phyloP scores from a whole-genome alignment of 2,888 invertebrate genomes.

The Linyphia triangularis region DNA sequence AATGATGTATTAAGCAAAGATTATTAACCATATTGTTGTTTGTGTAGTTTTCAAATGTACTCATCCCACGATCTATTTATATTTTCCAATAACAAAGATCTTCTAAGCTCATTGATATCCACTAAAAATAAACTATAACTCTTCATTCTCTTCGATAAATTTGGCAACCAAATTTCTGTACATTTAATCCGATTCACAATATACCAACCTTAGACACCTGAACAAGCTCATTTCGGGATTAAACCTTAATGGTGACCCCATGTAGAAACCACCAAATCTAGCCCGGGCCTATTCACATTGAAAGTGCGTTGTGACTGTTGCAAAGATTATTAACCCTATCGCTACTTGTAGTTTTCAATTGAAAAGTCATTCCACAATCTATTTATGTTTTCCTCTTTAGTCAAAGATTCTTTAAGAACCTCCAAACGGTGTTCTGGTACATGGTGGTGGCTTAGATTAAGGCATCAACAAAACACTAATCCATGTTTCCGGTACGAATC shows the following conservation, averaged over 20 bases:
- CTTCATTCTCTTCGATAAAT: no score
- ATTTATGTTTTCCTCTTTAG: slow-evolving; percentile 51
- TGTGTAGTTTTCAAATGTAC: no score
- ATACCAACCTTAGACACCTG: slow-evolving; percentile 2
- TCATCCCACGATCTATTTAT: not conserved
- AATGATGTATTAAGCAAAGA: no score
- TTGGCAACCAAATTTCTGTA: not conserved
- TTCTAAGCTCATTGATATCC: not conserved
- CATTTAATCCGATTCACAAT: not conserved
- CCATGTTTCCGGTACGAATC: slow-evolving; percentile 70
- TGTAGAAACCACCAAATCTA: not conserved
- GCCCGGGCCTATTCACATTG: not conserved
- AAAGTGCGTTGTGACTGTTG: not conserved
- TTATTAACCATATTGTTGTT: no score
- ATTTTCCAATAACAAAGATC: not conserved
- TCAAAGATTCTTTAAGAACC: slow-evolving; percentile 19
- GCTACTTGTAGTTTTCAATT: slow-evolving; percentile 23
- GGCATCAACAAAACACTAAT: slow-evolving; percentile 64
- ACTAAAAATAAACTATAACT: not conserved
- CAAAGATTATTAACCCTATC: slow-evolving; percentile 24
- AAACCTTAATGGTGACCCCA: not conserved
- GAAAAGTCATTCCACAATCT: slow-evolving; percentile 1
- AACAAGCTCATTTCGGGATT: slow-evolving; percentile 11
- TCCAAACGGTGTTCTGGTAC: slow-evolving; percentile 31
- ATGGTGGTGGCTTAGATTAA: slow-evolving; percentile 37